phyloP scores from a whole-genome alignment of 2,113 vertebrate species.

The Spheniscus mendiculus region DNA sequence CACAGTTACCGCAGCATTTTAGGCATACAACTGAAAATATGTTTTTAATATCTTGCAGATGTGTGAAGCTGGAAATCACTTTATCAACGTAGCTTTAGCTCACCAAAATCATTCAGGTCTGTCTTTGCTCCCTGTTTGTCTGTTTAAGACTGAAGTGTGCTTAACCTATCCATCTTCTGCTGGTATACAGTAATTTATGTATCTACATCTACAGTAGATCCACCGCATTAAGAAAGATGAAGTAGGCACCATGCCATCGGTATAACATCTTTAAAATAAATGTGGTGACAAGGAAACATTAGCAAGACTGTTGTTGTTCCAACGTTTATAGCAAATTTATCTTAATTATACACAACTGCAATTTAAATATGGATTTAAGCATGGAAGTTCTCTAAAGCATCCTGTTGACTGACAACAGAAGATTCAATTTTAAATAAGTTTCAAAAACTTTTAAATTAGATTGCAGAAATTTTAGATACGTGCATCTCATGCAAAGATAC shows the following conservation, averaged over 20 bases:
- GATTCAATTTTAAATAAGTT: not conserved
- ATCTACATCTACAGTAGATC: not conserved
- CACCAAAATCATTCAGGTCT: conserved; percentile 76
- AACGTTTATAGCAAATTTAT: not conserved
- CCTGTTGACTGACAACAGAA: not conserved
- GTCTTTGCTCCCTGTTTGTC: conserved; percentile 35
- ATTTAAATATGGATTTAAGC: not conserved
- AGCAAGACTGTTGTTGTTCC: not conserved
- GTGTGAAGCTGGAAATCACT: conserved; percentile 84
- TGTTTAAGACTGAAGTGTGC: not conserved
- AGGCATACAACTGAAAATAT: not conserved
- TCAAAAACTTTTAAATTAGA: not conserved
- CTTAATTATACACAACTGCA: conserved; percentile 2
- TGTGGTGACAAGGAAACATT: not conserved
- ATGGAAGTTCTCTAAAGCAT: not conserved
- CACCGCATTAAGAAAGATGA: not conserved
- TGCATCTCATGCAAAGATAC: not conserved
- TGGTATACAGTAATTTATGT: not conserved
- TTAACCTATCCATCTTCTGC: conserved; percentile 3
- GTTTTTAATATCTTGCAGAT: conserved; percentile 72
- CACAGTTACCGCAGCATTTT: not conserved
- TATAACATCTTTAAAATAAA: not conserved
- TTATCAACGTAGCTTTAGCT: conserved; percentile 77
- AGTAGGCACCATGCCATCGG: not conserved
- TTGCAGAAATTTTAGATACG: not conserved